Evolutionary conservation across 2,888 invertebrate species (phyloP).

Genomic region (Polyommatus iphigenia): DNA sequence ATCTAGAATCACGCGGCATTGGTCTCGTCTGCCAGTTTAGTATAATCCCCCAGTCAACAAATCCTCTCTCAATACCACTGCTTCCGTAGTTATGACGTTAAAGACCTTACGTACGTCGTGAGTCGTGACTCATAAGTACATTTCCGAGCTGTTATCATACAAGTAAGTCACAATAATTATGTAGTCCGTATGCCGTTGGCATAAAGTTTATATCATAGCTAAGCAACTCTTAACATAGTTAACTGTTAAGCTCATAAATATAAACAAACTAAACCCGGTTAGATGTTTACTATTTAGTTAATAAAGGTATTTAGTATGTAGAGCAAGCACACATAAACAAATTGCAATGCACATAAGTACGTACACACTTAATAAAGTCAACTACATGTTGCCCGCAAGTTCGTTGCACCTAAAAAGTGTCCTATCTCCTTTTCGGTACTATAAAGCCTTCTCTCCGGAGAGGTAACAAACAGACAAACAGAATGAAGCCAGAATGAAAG

Average conservation of each 20-base stretch:
- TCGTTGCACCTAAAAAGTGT: no score
- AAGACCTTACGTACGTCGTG: not conserved
- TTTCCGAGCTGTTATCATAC: not conserved
- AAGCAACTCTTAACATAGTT: not conserved
- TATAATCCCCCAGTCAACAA: not conserved
- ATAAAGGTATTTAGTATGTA: not conserved
- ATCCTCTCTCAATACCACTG: not conserved
- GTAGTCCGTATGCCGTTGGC: not conserved
- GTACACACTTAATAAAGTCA: no score
- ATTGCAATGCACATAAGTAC: no score
- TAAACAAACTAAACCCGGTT: not conserved
- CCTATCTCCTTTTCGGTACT: no score
- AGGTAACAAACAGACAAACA: no score
- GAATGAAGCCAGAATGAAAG: no score
- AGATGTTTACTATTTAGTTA: not conserved
- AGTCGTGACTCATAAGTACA: not conserved
- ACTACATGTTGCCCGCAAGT: no score
- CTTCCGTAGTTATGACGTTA: not conserved
- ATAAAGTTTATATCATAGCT: not conserved
- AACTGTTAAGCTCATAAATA: not conserved
- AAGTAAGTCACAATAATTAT: no score
- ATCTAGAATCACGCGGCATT: not conserved
- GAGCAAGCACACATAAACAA: no score
- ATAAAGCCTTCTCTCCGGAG: no score
- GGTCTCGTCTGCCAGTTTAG: not conserved